Conservation (phyloP, 2,888 invertebrate species). For the Listrodromus nycthemerus region DNA sequence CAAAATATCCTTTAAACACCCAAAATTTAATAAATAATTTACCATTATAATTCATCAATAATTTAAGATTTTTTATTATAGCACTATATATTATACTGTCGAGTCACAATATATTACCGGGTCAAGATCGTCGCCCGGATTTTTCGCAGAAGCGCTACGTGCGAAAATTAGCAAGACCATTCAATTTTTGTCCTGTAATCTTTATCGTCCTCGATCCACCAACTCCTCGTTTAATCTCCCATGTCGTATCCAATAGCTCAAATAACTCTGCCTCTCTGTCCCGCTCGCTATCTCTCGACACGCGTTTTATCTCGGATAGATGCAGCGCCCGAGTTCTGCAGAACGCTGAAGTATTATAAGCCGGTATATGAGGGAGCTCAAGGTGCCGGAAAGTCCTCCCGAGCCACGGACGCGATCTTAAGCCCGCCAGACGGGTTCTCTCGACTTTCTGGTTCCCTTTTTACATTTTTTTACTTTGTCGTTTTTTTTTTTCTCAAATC, state of each 20-base stretch:
- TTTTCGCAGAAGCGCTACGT: background rate
- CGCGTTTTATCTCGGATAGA: slow-evolving; percentile 26
- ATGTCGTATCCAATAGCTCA: slow-evolving; percentile 35
- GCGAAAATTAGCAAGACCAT: background rate
- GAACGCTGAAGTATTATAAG: slow-evolving; percentile 42
- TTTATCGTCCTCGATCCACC: background rate
- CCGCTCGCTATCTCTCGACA: slow-evolving; percentile 19
- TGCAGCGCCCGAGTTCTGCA: background rate
- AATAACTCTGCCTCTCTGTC: slow-evolving; percentile 26
- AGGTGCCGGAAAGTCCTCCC: slow-evolving; percentile 42
- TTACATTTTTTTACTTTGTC: slow-evolving; percentile 23
- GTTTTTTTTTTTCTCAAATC: slow-evolving; percentile 15
- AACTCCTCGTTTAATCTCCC: slow-evolving; percentile 41
- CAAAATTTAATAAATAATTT: no score
- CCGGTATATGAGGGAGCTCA: slow-evolving; percentile 21
- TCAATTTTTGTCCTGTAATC: background rate
- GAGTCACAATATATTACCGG: background rate
- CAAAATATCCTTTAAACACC: no score
- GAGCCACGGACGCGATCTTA: slow-evolving; percentile 58
- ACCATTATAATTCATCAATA: no score
- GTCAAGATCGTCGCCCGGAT: background rate
- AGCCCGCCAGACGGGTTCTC: slow-evolving; percentile 70
- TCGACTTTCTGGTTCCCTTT: slow-evolving; percentile 59
- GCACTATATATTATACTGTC: background rate
- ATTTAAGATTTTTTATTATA: no score